These are phyloP conservation scores for Tenrec ecaudatus DNA, from an alignment of 2,113 vertebrate species.

Conservation along the genomic window DNA sequence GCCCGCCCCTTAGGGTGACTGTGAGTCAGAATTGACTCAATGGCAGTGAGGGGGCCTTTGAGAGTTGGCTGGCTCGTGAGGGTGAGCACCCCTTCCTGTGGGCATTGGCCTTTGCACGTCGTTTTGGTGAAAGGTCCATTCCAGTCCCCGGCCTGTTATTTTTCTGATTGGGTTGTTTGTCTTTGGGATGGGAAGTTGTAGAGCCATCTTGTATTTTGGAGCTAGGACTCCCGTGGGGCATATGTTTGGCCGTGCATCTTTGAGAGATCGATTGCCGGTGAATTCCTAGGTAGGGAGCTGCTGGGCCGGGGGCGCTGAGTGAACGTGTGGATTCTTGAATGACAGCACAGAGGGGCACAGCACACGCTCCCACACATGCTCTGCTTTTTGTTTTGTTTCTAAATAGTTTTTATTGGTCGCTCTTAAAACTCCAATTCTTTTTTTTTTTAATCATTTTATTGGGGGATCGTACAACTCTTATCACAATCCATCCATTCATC, in stretches of 20 bases:
- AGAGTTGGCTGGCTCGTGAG: neutral
- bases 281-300: neutral
- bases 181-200: neutral
- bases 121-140: neutral
- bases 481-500: too few relatives aligned
- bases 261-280: neutral
- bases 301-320: too few relatives aligned
- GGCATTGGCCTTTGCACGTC: neutral
- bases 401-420: too few relatives aligned
- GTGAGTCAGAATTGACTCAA: neutral
- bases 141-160: neutral
- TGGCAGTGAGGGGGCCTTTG: neutral
- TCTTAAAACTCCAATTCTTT: too few relatives aligned
- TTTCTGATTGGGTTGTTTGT: neutral
- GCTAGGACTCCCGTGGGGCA: neutral
- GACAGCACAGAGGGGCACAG: neutral
- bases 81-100: neutral
- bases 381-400: neutral
- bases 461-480: too few relatives aligned
- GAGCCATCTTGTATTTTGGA: neutral
- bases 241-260: neutral
- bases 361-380: neutral
- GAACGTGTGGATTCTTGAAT: neutral
- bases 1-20: neutral
- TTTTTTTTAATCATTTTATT: too few relatives aligned